These are phyloP conservation scores for Cathartes aura DNA, from an alignment of 2,113 vertebrate species.

Conservation along the genomic window DNA sequence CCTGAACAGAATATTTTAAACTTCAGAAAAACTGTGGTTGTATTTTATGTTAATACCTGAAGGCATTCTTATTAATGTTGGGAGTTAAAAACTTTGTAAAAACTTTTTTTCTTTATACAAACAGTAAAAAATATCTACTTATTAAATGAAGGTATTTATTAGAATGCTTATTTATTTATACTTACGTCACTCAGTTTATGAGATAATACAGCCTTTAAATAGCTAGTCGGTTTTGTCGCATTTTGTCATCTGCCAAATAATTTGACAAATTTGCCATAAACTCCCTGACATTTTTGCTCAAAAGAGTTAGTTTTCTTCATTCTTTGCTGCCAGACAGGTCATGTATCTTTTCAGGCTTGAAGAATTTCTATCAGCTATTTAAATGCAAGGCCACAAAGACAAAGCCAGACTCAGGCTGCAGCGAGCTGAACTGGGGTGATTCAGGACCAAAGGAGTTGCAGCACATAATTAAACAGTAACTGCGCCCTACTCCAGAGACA, in stretches of 20 bases:
- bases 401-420: slow-evolving; percentile 38
- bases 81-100: neutral
- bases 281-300: slow-evolving; percentile 5
- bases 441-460: slow-evolving; percentile 10
- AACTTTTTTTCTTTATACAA: neutral
- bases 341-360: slow-evolving; percentile 48
- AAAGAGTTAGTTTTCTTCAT: slow-evolving; percentile 53
- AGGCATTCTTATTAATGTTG: neutral
- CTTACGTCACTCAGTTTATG: neutral
- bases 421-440: neutral
- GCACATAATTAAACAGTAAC: slow-evolving; percentile 28
- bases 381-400: slow-evolving; percentile 55
- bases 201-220: neutral
- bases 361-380: slow-evolving; percentile 64
- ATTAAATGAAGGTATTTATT: neutral
- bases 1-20: neutral
- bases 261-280: slow-evolving; percentile 27
- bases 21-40: neutral
- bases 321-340: slow-evolving; percentile 57
- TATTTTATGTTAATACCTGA: neutral
- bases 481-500: neutral
- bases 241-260: neutral
- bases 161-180: neutral
- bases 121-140: neutral
- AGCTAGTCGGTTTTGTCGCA: neutral